These are phyloP conservation scores for Zaprionus tsacasi DNA, from an alignment of 1,140 invertebrate genomes.

Conservation along the genomic window DNA sequence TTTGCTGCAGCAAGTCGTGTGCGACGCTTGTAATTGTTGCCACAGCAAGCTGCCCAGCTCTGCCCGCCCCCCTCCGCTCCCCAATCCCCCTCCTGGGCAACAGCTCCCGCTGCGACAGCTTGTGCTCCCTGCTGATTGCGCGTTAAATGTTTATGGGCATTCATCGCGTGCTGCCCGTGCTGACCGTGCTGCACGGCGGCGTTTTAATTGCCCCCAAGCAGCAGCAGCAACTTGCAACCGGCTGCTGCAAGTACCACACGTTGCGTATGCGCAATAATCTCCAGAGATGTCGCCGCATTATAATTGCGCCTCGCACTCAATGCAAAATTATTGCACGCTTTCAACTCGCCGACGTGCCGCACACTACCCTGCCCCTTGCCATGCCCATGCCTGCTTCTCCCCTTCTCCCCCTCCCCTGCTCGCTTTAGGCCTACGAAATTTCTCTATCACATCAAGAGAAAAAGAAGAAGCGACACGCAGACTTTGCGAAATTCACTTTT, in stretches of 20 bases:
- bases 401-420: neutral
- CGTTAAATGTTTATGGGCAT: constrained; percentile 81
- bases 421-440: constrained; percentile 2
- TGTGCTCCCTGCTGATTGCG: constrained; percentile 67
- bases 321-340: constrained; percentile 81
- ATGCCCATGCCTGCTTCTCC: neutral
- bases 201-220: constrained; percentile 73
- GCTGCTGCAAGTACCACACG: constrained; percentile 56
- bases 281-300: constrained; percentile 79
- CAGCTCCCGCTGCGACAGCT: neutral
- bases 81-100: neutral
- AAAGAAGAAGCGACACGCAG: neutral
- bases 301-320: constrained; percentile 80
- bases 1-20: constrained; percentile 38
- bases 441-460: neutral
- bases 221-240: constrained; percentile 29
- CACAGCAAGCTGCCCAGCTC: neutral
- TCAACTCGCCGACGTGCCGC: constrained; percentile 60
- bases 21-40: constrained; percentile 49
- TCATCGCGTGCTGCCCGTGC: constrained; percentile 71
- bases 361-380: neutral
- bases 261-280: constrained; percentile 81
- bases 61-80: too few species aligned
- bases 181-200: constrained; percentile 33
- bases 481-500: constrained; percentile 5